A percentile compares a stretch with the other conserved stretches of the same genome.
Evolutionary conservation across 2,888 invertebrate species (phyloP).

Genomic region (Cancer borealis): DNA sequence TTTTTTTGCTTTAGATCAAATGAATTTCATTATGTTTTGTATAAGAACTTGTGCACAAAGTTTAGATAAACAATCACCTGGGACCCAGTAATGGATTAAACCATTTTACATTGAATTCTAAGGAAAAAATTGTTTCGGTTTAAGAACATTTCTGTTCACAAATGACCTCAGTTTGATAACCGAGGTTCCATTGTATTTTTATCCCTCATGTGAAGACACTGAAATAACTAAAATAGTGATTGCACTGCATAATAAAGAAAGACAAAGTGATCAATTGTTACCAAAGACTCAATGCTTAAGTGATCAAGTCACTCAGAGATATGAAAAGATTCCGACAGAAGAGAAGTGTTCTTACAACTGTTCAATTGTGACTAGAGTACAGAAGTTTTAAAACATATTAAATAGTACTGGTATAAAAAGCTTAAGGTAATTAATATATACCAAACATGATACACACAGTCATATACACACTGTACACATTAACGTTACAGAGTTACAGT

Average conservation of each 20-base stretch:
- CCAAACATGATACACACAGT: neutral
- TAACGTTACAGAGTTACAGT: neutral
- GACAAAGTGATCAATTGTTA: neutral
- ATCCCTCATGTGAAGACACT: neutral
- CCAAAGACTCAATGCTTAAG: neutral
- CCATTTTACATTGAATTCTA: too few relatives aligned
- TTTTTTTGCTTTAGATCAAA: too few relatives aligned
- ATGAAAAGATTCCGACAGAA: neutral
- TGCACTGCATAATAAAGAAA: neutral
- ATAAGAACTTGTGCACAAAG: too few relatives aligned
- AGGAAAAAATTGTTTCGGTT: too few relatives aligned
- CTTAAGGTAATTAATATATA: neutral
- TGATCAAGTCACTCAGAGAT: neutral
- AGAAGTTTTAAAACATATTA: neutral
- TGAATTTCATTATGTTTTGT: too few relatives aligned
- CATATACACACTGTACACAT: neutral
- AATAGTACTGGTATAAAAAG: slow-evolving; percentile 18
- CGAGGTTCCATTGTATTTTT: neutral
- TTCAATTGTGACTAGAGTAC: slow-evolving; percentile 10
- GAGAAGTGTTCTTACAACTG: neutral
- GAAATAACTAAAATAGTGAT: neutral
- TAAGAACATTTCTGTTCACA: neutral
- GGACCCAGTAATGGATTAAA: too few relatives aligned
- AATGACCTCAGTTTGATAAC: neutral
- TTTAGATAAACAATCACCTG: too few relatives aligned